Evolutionary conservation across 2,797 vertebrate species (phyloP).

Genomic region (Chaunax sp.): DNA sequence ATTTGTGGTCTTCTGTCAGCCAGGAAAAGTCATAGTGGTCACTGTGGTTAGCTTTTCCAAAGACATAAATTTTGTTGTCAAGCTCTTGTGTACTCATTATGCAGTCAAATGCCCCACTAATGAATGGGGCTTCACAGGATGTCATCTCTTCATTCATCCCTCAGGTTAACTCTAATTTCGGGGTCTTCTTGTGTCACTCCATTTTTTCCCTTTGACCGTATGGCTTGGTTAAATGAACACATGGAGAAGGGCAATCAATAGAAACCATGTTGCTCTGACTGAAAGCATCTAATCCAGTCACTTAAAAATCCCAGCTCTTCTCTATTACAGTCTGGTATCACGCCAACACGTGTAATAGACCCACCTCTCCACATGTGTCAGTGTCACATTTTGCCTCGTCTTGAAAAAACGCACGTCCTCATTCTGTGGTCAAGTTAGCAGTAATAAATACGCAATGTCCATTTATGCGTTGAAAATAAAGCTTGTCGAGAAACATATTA

Average conservation of each 20-base stretch:
- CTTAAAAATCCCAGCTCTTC: constrained; percentile 47
- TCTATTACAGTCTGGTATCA: too few relatives aligned
- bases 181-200: constrained; percentile 9
- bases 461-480: too few relatives aligned
- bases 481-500: too few relatives aligned
- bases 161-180: constrained; percentile 22
- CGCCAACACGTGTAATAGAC: too few relatives aligned
- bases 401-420: too few relatives aligned
- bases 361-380: too few relatives aligned
- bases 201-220: background rate
- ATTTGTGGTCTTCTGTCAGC: constrained; percentile 26
- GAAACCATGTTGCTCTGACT: constrained; percentile 45
- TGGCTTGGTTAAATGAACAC: constrained; percentile 45
- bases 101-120: constrained; percentile 3
- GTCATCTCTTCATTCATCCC: constrained; percentile 4
- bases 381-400: too few relatives aligned
- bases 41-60: background rate
- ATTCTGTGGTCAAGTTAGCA: too few relatives aligned
- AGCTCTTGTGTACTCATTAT: background rate
- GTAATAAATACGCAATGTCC: too few relatives aligned
- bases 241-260: constrained; percentile 55
- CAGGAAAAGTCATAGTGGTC: background rate
- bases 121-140: background rate
- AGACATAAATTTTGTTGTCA: background rate
- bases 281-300: constrained; percentile 56